Evolutionary conservation across 2,888 invertebrate genomes (phyloP).

Genomic region (Acholoe squamosa): DNA sequence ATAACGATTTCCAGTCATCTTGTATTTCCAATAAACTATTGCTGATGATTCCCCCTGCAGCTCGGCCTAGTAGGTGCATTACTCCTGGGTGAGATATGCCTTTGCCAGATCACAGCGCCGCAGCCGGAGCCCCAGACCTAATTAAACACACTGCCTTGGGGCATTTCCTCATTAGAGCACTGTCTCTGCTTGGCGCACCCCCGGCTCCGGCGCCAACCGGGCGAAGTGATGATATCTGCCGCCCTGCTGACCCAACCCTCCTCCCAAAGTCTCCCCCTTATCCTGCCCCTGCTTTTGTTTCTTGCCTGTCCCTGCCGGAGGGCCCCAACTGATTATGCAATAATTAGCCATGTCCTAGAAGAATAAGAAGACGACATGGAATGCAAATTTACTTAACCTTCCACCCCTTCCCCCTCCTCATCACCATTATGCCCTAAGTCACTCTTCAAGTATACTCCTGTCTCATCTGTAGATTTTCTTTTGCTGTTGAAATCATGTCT

Average conservation of each 20-base stretch:
- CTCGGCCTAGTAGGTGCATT: no score
- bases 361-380: neutral
- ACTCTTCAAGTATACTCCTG: no score
- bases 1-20: no score
- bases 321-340: conserved; percentile 44
- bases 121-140: neutral
- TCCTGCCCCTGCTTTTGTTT: neutral
- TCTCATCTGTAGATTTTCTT: no score
- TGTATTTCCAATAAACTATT: no score
- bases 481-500: no score
- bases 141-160: neutral
- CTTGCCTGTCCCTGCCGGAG: neutral
- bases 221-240: conserved; percentile 29
- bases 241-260: conserved; percentile 8
- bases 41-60: no score
- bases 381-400: conserved; percentile 42
- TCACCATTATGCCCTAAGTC: no score
- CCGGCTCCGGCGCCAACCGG: neutral
- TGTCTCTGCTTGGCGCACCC: no score
- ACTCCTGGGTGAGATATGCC: no score
- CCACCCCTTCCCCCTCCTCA: neutral
- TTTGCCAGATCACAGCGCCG: neutral
- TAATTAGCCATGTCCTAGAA: conserved; percentile 36
- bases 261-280: neutral
- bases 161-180: neutral